Conservation (phyloP, 2,797 vertebrate species). For the Tympanoctomys barrerae region DNA sequence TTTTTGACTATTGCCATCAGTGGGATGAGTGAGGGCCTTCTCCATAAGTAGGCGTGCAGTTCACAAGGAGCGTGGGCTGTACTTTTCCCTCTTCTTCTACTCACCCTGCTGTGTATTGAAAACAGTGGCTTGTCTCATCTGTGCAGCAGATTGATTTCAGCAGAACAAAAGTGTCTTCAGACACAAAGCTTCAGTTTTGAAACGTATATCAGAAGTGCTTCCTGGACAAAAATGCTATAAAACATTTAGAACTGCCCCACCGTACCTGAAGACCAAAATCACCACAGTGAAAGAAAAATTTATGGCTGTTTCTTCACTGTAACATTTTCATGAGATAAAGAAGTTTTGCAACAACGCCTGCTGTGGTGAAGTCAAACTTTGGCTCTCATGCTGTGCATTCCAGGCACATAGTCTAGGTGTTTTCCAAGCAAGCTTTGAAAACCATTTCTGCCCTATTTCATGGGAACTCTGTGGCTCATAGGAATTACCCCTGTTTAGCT, state of each 20-base stretch:
- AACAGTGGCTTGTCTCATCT: background rate
- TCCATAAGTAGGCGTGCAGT: background rate
- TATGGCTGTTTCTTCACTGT: background rate
- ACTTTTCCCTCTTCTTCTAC: background rate
- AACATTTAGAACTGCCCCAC: background rate
- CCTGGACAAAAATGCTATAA: background rate
- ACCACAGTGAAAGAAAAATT: background rate
- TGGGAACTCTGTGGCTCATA: background rate
- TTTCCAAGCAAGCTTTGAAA: slow-evolving; percentile 29
- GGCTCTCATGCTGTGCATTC: background rate
- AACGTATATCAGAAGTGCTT: background rate
- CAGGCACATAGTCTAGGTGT: background rate
- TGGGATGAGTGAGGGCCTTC: slow-evolving; percentile 44
- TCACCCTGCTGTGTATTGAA: background rate
- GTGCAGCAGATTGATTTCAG: background rate
- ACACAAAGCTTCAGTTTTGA: background rate
- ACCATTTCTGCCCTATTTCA: slow-evolving; percentile 1
- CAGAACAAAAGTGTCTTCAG: background rate
- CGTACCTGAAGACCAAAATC: background rate
- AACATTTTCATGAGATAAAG: slow-evolving; percentile 28
- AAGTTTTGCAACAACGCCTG: background rate
- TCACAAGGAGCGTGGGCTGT: background rate
- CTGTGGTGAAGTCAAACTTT: background rate
- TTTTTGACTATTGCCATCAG: slow-evolving; percentile 17
- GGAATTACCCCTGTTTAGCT: slow-evolving; percentile 38